These are phyloP conservation scores for Scolanthus callimorphus DNA, from an alignment of 92 coral and sea anemone species.

Conservation along the genomic window DNA sequence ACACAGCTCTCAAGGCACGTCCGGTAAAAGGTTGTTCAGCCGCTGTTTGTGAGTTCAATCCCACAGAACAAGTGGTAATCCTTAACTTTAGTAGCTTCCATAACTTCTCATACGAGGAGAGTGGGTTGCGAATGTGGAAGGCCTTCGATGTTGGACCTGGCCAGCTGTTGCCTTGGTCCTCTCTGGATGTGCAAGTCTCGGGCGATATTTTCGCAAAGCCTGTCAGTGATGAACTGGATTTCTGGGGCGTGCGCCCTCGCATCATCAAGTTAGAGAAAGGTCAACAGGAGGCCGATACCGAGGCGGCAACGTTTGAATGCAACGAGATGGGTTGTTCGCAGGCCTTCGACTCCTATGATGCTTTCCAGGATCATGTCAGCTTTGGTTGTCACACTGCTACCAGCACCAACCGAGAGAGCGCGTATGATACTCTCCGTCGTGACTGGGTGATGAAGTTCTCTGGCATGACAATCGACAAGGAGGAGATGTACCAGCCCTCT, in stretches of 20 bases:
- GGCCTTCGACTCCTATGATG: constrained; percentile 27
- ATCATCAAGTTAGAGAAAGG: constrained; percentile 1
- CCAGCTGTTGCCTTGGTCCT: constrained; percentile 31
- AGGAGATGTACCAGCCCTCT: not conserved
- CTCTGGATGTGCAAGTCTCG: too few relatives aligned
- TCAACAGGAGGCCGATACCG: constrained; percentile 1
- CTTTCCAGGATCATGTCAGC: constrained; percentile 59
- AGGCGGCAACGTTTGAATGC: constrained; percentile 47
- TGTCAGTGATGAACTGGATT: constrained; percentile 32
- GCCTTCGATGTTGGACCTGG: constrained; percentile 46
- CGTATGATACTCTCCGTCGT: constrained; percentile 43
- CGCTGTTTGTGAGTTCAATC: constrained; percentile 56
- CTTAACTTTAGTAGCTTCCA: constrained; percentile 49
- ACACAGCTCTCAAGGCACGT: constrained; percentile 48
- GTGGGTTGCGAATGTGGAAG: constrained; percentile 40
- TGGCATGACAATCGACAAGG: constrained; percentile 21
- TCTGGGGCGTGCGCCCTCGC: constrained; percentile 20
- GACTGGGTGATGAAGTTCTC: constrained; percentile 58
- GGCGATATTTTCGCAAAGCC: too few relatives aligned
- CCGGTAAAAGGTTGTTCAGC: constrained; percentile 57
- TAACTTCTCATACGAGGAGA: constrained; percentile 36
- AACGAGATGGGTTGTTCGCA: constrained; percentile 41
- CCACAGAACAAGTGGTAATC: constrained; percentile 26
- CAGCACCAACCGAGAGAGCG: constrained; percentile 27
- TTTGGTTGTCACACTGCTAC: constrained; percentile 25